Evolutionary conservation across 2,888 invertebrate species (phyloP).

Genomic region (Synergus laeviventris): DNA sequence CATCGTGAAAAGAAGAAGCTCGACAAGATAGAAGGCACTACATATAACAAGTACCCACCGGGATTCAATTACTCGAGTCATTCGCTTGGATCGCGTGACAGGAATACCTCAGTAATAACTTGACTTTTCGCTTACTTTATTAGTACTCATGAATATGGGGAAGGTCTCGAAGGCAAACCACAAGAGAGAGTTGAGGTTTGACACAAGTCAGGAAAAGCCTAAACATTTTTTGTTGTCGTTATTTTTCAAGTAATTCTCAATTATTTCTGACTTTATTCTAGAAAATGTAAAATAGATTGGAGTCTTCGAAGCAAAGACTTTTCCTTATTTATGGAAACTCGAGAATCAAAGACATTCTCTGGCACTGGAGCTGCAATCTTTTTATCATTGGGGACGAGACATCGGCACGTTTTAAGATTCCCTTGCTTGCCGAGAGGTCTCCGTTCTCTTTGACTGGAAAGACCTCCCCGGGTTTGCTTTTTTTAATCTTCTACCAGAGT

Average conservation of each 20-base stretch:
- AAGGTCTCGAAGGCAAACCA: background rate
- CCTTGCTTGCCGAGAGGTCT: slow-evolving; percentile 9
- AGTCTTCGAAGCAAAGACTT: background rate
- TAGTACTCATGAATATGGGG: background rate
- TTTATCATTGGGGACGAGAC: slow-evolving; percentile 30
- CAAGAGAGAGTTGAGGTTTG: background rate
- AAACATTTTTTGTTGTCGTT: too few relatives aligned
- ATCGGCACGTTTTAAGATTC: slow-evolving; percentile 38
- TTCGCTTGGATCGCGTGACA: slow-evolving; percentile 24
- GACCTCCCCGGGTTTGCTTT: slow-evolving; percentile 29
- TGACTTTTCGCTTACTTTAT: background rate
- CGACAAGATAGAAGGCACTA: slow-evolving; percentile 9
- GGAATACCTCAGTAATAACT: slow-evolving; percentile 27
- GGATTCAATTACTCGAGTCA: slow-evolving; percentile 29
- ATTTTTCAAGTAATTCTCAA: background rate
- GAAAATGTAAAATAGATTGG: background rate
- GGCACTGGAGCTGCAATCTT: slow-evolving; percentile 14
- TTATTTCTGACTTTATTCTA: background rate
- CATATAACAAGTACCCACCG: slow-evolving; percentile 7
- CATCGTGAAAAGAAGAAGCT: slow-evolving; percentile 19
- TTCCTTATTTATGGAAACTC: background rate
- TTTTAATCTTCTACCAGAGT: slow-evolving; percentile 19
- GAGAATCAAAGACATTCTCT: slow-evolving; percentile 15
- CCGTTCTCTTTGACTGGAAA: slow-evolving; percentile 29
- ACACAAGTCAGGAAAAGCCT: too few relatives aligned